Evolutionary conservation across 2,888 invertebrate genomes (phyloP).

Genomic region (Philereme transversata): DNA sequence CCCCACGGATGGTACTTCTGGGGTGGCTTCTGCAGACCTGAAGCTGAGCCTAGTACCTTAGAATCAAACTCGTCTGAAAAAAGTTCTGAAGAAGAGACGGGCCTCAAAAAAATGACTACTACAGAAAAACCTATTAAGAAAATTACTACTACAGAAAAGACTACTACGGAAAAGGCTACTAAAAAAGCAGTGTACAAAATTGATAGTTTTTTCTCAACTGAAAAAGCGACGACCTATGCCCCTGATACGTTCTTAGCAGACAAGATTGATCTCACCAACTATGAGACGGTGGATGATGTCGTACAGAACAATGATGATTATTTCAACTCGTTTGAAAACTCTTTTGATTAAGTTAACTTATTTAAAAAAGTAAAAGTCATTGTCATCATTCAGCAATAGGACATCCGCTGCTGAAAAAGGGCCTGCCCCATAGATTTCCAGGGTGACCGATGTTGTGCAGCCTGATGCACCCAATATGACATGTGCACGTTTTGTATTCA

Average conservation of each 20-base stretch:
- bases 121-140: slow-evolving; percentile 28
- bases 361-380: background rate
- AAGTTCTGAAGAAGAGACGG: slow-evolving; percentile 21
- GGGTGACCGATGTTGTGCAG: no score
- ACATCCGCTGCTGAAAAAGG: no score
- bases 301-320: slow-evolving; percentile 47
- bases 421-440: no score
- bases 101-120: slow-evolving; percentile 5
- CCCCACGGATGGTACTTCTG: slow-evolving; percentile 75
- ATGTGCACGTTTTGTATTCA: no score
- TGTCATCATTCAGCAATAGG: no score
- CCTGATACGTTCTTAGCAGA: slow-evolving; percentile 75
- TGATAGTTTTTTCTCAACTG: slow-evolving; percentile 68
- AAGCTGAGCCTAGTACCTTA: slow-evolving; percentile 42
- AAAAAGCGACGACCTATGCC: slow-evolving; percentile 57
- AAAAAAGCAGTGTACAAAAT: slow-evolving; percentile 45
- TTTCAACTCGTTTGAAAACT: slow-evolving; percentile 57
- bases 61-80: slow-evolving; percentile 20
- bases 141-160: slow-evolving; percentile 12
- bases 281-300: slow-evolving; percentile 59
- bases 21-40: slow-evolving; percentile 65
- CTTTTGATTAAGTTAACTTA: slow-evolving; percentile 17
- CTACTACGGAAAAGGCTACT: slow-evolving; percentile 24
- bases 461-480: no score
- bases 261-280: slow-evolving; percentile 68